Evolutionary conservation across 1,140 invertebrate species (phyloP).

Genomic region (Chionoecetes opilio): DNA sequence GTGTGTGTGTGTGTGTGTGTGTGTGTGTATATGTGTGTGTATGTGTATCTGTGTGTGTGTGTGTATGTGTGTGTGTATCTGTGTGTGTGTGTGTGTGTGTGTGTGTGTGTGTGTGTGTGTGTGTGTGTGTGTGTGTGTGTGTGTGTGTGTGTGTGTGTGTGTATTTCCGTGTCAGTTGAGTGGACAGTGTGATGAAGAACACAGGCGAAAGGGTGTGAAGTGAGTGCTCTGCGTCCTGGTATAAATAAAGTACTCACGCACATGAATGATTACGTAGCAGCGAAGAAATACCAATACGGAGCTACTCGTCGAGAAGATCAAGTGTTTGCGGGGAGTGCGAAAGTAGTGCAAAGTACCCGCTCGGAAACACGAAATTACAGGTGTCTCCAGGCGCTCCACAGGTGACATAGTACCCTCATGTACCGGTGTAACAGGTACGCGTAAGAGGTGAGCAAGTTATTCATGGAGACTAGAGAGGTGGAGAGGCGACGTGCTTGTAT

Average conservation of each 20-base stretch:
- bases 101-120: background rate
- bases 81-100: background rate
- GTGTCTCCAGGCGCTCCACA: conserved; percentile 22
- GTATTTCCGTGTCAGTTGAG: background rate
- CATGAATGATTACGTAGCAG: background rate
- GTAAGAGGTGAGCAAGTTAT: conserved; percentile 8
- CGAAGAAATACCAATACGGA: background rate
- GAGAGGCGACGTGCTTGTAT: background rate
- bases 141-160: background rate
- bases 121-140: background rate
- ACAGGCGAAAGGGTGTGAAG: background rate
- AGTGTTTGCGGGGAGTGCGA: background rate
- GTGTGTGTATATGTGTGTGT: background rate
- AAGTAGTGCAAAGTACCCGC: too few relatives aligned
- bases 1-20: too few relatives aligned
- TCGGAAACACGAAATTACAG: background rate
- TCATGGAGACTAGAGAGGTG: background rate
- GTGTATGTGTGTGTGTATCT: background rate
- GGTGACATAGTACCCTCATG: background rate
- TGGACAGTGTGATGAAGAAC: too few relatives aligned
- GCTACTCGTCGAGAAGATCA: background rate
- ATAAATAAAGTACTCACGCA: background rate
- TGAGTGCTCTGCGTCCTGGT: background rate
- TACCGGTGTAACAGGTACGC: background rate
- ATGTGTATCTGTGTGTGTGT: background rate